A percentile compares a stretch with the other conserved stretches of the same genome.
Conservation (phyloP, 2,113 vertebrate genomes). For the Rhinichthys klamathensis region DNA sequence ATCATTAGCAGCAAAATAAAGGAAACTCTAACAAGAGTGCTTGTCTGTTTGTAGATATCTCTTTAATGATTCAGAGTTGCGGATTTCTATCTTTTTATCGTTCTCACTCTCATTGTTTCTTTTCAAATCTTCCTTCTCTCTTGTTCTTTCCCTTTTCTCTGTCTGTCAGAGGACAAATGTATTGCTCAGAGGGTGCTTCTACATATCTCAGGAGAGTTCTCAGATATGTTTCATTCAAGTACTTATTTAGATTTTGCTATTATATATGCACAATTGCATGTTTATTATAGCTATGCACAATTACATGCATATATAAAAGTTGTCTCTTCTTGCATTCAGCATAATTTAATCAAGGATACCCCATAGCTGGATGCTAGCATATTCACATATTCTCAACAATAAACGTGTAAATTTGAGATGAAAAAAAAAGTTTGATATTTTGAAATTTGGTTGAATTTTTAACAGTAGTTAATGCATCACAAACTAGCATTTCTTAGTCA, state of each 20-base stretch:
- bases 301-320: background rate
- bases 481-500: background rate
- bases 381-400: background rate
- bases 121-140: background rate
- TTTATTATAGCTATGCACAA: background rate
- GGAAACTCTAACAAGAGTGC: conserved; percentile 50
- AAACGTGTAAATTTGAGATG: background rate
- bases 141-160: background rate
- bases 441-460: background rate
- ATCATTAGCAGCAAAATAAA: conserved; percentile 65
- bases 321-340: background rate
- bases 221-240: background rate
- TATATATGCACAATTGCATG: background rate
- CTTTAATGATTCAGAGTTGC: conserved; percentile 11
- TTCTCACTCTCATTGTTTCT: background rate
- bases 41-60: conserved; percentile 46
- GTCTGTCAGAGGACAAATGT: background rate
- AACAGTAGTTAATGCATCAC: background rate
- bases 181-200: background rate
- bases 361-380: background rate
- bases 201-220: background rate
- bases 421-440: too few relatives aligned
- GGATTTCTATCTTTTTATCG: conserved; percentile 14
- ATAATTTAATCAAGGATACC: background rate
- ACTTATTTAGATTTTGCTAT: background rate